Base-by-base conservation (phyloP, 2,888 invertebrate species). In the Troides helena region DNA sequence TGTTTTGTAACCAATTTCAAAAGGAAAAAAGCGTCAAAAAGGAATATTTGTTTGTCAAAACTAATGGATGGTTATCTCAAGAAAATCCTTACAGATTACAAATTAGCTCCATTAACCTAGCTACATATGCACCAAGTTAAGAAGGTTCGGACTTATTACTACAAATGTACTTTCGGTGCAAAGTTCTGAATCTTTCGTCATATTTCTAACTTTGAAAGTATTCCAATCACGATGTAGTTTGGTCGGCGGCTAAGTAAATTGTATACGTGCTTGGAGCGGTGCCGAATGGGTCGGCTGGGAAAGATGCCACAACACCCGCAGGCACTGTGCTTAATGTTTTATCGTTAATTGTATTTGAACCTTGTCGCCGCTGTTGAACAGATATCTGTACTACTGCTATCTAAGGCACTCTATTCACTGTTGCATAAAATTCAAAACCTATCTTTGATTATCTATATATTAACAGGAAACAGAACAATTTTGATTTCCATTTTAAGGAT, bases 241-340 rank as follows among this genome's bases (percentile, higher is more conserved):
- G 82, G 80, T 81, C 85, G 81, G 80, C 76, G 76, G 82, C 86
- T 91, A 89, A 90, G 89, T 90, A 90, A 90, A 91, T 90, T 89
- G 87, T 88, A 87, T 86, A 91, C 91, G 89, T 90, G 90, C 85
- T 87, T 90, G 90, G 90, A 88, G 78, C 85, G 72, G 73, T 85
- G 90, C 92, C 91, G 87, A 90, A 87, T 87, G 81, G 87, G 84
- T 81, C 88, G 81, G 78, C 82, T 80, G 81, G 81, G 81, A 81
- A 81, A 80, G 82, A 81, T 78, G 77, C 80, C 77, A 77, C 78
- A 73, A 75, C 77, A 75, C 76, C 66, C 71, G 66, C 68, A 71
- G 61, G 60, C 60, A 60, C 63, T 21, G 25, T 64, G 53, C 30
- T 57, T 67, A 67, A 70, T 67, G 60, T 67, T 67, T 61, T 64